A percentile compares a stretch with the other conserved stretches of the same genome.
Evolutionary conservation across 2,888 invertebrate genomes (phyloP).

Genomic region (Girardia tigrina): DNA sequence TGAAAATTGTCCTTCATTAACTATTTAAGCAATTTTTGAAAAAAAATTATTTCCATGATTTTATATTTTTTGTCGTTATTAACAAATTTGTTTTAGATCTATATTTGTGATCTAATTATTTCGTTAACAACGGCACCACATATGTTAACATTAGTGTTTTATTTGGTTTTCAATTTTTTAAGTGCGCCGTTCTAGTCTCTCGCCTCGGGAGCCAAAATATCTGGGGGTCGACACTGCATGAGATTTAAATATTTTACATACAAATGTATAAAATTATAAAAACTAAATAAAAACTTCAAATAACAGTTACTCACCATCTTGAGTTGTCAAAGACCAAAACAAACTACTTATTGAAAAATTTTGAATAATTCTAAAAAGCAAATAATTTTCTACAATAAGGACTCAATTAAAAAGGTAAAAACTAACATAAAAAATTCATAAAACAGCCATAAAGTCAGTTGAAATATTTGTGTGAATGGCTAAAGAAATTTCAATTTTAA

Average conservation of each 20-base stretch:
- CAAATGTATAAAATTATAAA: neutral
- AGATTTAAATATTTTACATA: neutral
- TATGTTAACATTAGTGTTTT: too few species aligned
- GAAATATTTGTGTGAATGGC: neutral
- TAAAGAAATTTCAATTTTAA: neutral
- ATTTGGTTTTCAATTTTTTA: too few species aligned
- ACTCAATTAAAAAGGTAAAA: neutral
- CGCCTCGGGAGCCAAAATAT: too few species aligned
- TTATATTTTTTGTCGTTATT: too few species aligned
- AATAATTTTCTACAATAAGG: neutral
- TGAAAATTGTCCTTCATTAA: too few species aligned
- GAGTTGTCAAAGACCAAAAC: neutral
- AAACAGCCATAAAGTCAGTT: neutral
- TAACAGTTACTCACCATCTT: neutral
- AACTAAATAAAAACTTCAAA: neutral
- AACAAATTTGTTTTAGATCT: too few species aligned
- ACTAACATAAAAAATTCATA: neutral
- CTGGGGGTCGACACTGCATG: too few species aligned
- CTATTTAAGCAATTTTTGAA: too few species aligned
- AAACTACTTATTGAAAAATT: neutral
- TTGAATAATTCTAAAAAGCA: neutral
- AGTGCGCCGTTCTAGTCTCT: too few species aligned
- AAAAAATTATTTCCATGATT: too few species aligned
- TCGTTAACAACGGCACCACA: too few species aligned
- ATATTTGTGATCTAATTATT: too few species aligned